Evolutionary conservation across 2,797 vertebrate genomes (phyloP).

Genomic region (Neoniphon sammara): DNA sequence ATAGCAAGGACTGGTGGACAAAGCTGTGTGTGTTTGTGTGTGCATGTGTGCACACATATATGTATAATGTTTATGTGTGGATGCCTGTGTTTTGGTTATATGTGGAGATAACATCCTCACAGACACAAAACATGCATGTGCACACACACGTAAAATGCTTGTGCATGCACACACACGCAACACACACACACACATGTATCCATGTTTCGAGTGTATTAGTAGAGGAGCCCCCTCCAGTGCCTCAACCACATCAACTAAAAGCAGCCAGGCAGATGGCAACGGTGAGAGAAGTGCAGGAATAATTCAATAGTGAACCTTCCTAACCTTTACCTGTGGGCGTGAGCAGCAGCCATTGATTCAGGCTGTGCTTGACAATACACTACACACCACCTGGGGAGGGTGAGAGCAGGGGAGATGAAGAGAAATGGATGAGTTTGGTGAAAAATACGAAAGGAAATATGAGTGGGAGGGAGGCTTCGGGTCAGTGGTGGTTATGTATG

Average conservation of each 20-base stretch:
- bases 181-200: slow-evolving; percentile 51
- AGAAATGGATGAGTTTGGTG: slow-evolving; percentile 75
- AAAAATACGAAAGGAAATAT: slow-evolving; percentile 69
- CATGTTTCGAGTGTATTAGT: slow-evolving; percentile 74
- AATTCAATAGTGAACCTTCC: slow-evolving; percentile 85
- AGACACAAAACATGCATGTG: slow-evolving; percentile 42
- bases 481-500: slow-evolving; percentile 54
- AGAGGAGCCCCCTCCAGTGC: slow-evolving; percentile 75
- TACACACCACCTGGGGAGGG: slow-evolving; percentile 77
- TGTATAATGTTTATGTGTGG: slow-evolving; percentile 45
- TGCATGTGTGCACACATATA: slow-evolving; percentile 40
- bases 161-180: slow-evolving; percentile 19
- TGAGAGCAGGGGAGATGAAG: slow-evolving; percentile 68
- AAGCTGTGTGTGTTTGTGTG: slow-evolving; percentile 41
- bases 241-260: slow-evolving; percentile 81
- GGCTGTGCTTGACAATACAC: slow-evolving; percentile 79
- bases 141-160: background rate
- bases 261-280: slow-evolving; percentile 82
- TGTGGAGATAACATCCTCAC: slow-evolving; percentile 59
- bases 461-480: slow-evolving; percentile 67
- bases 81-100: slow-evolving; percentile 48
- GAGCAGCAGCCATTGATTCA: slow-evolving; percentile 83
- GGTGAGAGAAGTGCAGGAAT: slow-evolving; percentile 84
- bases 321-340: slow-evolving; percentile 87
- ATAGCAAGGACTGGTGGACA: slow-evolving; percentile 61